Base-by-base conservation (phyloP, 2,888 invertebrate genomes). In the Caenorhabditis uteleia region DNA sequence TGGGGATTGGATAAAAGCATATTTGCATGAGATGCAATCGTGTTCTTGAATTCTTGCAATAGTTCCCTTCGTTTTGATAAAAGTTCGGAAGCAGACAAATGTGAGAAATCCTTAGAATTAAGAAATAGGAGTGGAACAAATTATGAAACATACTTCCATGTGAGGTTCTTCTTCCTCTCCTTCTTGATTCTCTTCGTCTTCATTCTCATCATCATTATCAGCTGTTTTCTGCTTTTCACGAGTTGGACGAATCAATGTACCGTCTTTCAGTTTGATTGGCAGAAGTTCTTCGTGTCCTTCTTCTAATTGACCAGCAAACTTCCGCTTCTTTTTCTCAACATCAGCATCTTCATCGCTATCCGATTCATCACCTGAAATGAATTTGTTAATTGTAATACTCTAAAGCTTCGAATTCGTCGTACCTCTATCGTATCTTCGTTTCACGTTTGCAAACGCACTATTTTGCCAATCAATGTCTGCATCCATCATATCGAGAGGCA, bases 1-100 rank as follows among this genome's bases (percentile, higher is more conserved):
- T 82, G 81, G 12, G 83, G 83, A 60, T 85, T 75, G 5, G 69
- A 40, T 5, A 77, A 42, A 12, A 80, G 51, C 27, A 65, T 55
- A 48, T 70, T 62, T 2, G 70, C 56, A 39, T 62, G 53, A 7
- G 68, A 60, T 8, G 77, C 66, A 27, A 79, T 75, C 8, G 33
- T 49, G n/a, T 66, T 53, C 53, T 76, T 77, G 25, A 57, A 48
- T 36, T 71, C 69, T 38, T 68, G 66, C 5, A 79, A 40, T 36
- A 76, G 14, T 48, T 72, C 65, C 36, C 68, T 51, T 21, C 75
- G 67, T 55, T 74, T 77, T 27, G 61, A 57, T 8, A 78, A 44
- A 12, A 77, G 56, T 51, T 79, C 75, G 3, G 72, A 57, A 1
- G 78, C 73, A 20, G 71, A 75, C 20, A 80, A 56, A 26, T 65